Base-by-base conservation (phyloP, 2,888 invertebrate species). In the Andrena dorsata region DNA sequence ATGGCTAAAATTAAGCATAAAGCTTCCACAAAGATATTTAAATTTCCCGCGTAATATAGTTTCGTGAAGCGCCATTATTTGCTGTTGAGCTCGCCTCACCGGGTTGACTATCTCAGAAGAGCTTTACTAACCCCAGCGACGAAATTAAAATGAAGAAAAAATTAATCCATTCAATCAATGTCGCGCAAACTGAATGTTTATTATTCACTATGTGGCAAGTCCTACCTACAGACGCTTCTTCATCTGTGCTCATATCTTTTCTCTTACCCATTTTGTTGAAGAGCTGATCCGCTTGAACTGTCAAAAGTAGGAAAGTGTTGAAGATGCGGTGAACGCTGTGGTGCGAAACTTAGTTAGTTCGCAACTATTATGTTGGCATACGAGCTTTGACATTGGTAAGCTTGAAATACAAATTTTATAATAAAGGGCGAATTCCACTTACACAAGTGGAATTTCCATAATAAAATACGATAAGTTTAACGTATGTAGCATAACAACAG, bases 221-320 rank as follows among this genome's bases (percentile, higher is more conserved):
- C 80, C 63, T 85, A 92, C 91, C 91, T 77, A 86, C 68, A 74
- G 68, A 84, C 41, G 85, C 75, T 20, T 91, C 92, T 65, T 92
- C 92, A 32, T 92, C 91, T n/a, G 92, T 89, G 75, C 89, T 91
- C 61, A 83, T 80, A 32, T 90, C 91, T 83, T 90, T 90, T 28
- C 86, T 66, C 80, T 92, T 92, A 68, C 90, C 91, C 92, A 92
- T 92, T 85, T 76, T 73, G 58, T 66, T 6, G 20, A 47, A 35
- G 64, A 30, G 53, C 7, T 51, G 35, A 49, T 53, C 23, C 73
- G 32, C 35, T 60, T 28, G 30, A 53, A 56, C 10, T 69, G 53
- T 70, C 58, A 70, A 76, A 64, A 41, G n/a, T 26, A 30, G 13
- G 28, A 70, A 30, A 58, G 30, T 61, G 53, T 65, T 26, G 51